Evolutionary conservation across 1,140 invertebrate species (phyloP), one percentile per base, ranked within the genome.

Genomic region (Conus betulinus): DNA sequence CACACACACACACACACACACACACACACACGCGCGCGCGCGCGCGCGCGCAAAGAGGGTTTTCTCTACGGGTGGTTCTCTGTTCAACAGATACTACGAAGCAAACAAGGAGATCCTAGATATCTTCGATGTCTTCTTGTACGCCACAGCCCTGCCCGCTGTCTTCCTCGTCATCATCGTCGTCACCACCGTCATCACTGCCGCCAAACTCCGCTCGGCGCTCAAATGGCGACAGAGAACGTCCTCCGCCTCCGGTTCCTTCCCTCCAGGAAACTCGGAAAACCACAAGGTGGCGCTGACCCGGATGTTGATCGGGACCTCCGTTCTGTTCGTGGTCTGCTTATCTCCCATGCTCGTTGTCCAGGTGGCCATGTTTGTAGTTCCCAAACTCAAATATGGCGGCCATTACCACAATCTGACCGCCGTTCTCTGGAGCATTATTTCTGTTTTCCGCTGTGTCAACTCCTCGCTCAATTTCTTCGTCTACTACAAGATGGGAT

Each of bases 391-490:
- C 5, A 76, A 27, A 27, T 76, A 87, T 11, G 74, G 76, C 25
- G 85, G 85, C 25, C 11, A 6, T 8, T 53, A 87, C 67, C 39
- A 53, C 74, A 87, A 87, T 74, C 27, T 76, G 20, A 79, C 52
- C 52, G 23, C 27, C 23, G 74, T 87, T 17, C n/a, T 79, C 13
- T 87, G 85, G 85, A 76, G 25, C 13, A n/a, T 53, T 51, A 53
- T 71, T 6, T 51, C 74, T 71, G 17, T 87, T 4, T 55, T 87
- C 23, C 25, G 52, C 8, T 76, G 27, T 25, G n/a, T 87, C 71
- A 87, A 87, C 85, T 71, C 85, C 71, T 76, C 85, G 25, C 63
- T 87, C 85, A 87, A 79, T 74, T 78, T 87, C 85, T 76, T 87
- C 71, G 53, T 87, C 7, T 87, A 87, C 52, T 55, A 39, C 20